These are phyloP conservation scores for Phymorhynchus buccinoides DNA, from an alignment of 1,140 invertebrate genomes.

Conservation along the genomic window DNA sequence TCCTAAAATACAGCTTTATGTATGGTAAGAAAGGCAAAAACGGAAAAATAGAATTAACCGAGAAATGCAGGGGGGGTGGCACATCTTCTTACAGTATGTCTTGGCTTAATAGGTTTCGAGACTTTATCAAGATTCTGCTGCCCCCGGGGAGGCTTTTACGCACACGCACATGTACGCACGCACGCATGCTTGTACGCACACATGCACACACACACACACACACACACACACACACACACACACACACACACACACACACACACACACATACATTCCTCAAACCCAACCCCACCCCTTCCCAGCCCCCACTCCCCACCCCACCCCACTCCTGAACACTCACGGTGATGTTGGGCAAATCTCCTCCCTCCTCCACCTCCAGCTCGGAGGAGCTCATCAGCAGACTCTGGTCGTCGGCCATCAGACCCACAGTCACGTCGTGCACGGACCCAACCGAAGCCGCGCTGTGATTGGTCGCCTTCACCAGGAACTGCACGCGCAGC, in stretches of 20 bases:
- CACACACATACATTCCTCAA: too few species aligned
- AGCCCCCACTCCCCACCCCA: too few species aligned
- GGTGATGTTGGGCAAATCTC: conserved; percentile 4
- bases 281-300: too few species aligned
- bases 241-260: too few species aligned
- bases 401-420: conserved; percentile 19
- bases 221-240: neutral
- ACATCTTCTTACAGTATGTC: too few species aligned
- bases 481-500: conserved; percentile 40
- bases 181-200: neutral
- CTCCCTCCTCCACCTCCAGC: conserved; percentile 21
- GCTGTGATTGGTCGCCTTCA: conserved; percentile 45
- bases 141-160: too few species aligned
- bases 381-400: conserved; percentile 5
- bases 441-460: conserved; percentile 15
- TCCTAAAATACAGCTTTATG: too few species aligned
- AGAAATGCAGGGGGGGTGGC: too few species aligned
- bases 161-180: neutral
- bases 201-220: neutral
- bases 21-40: too few species aligned
- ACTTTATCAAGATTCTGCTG: too few species aligned
- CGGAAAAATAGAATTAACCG: too few species aligned
- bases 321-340: conserved; percentile 6
- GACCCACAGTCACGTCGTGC: conserved; percentile 37
- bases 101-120: too few species aligned